Percentiles rank a stretch among this genome's conserved stretches.
Conservation (phyloP, 2,113 vertebrate genomes). For the Tychaedon coryphoeus region DNA sequence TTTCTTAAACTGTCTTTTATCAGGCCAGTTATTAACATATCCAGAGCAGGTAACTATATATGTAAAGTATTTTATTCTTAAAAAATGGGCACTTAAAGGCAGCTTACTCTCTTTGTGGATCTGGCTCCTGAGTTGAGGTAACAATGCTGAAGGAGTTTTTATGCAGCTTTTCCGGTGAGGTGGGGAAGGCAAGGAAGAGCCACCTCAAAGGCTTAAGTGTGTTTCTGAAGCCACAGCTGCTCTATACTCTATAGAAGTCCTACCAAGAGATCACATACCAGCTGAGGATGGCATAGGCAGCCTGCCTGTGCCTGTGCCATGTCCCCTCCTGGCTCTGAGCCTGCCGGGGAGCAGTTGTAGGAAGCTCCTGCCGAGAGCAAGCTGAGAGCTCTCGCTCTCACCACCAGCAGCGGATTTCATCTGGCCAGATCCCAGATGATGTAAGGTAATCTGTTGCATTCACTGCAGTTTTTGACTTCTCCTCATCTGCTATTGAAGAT, state of each 20-base stretch:
- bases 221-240: background rate
- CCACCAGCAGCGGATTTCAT: background rate
- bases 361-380: background rate
- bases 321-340: background rate
- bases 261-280: background rate
- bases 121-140: background rate
- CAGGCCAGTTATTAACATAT: background rate
- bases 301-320: background rate
- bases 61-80: background rate
- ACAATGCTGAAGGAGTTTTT: background rate
- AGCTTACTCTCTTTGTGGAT: background rate
- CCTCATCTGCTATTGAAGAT: background rate
- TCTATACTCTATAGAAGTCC: background rate
- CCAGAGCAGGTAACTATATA: background rate
- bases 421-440: background rate
- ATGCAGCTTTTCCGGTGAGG: background rate
- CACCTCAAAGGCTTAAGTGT: background rate
- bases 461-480: background rate
- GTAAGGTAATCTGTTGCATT: background rate
- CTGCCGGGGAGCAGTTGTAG: background rate
- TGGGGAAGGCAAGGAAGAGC: background rate
- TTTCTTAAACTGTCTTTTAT: background rate
- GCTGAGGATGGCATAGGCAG: background rate
- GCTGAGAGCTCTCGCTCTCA: background rate
- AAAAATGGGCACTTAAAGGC: background rate